phyloP scores from a whole-genome alignment of 2,888 invertebrate species.

The Argyresthia albistria region DNA sequence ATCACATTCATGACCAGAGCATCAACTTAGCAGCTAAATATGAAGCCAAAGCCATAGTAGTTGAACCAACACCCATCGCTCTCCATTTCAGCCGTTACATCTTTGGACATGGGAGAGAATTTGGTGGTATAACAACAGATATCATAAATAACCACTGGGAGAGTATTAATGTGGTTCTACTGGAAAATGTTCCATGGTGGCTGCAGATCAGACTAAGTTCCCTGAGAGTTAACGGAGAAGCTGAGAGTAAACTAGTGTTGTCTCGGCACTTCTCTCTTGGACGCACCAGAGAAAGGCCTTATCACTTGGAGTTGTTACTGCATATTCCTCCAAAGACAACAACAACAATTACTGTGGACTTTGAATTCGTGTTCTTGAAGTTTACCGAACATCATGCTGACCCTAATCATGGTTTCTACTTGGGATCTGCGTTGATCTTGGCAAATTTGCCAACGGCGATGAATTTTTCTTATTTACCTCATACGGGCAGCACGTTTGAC shows the following conservation, averaged over 20 bases:
- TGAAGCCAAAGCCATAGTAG: constrained; percentile 54
- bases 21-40: constrained; percentile 79
- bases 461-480: constrained; percentile 84
- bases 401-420: constrained; percentile 98
- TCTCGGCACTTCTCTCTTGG: constrained; percentile 80
- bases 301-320: constrained; percentile 89
- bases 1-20: constrained; percentile 76
- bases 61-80: constrained; percentile 74
- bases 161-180: constrained; percentile 81
- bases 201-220: constrained; percentile 92
- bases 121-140: constrained; percentile 90
- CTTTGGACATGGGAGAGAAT: constrained; percentile 93
- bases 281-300: constrained; percentile 85
- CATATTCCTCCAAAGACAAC: constrained; percentile 84
- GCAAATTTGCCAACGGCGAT: constrained; percentile 83
- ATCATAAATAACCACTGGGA: constrained; percentile 86
- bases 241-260: constrained; percentile 68
- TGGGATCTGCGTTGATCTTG: constrained; percentile 90
- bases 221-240: constrained; percentile 77
- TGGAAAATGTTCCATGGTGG: constrained; percentile 95
- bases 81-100: constrained; percentile 85
- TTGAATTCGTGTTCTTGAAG: constrained; percentile 95
- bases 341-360: constrained; percentile 87
- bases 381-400: constrained; percentile 99
- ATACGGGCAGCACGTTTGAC: constrained; percentile 78